These are phyloP conservation scores for Pegea sp. DNA, from an alignment of 23 tunicate species.

Conservation along the genomic window DNA sequence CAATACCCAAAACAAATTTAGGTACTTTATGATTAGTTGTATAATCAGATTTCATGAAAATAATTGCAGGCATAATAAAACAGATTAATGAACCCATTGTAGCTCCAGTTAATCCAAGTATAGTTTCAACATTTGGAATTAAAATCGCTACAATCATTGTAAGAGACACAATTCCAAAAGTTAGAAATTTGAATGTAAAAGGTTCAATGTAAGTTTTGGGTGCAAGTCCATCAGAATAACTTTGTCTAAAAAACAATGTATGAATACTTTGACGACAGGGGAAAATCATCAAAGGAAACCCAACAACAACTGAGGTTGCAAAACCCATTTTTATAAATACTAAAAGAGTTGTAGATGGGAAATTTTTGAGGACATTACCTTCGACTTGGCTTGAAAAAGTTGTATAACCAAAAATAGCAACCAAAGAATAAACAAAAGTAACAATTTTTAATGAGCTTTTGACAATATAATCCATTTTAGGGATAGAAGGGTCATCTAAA, in stretches of 20 bases:
- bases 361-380: constrained; percentile 72
- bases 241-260: constrained; percentile 67
- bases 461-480: constrained; percentile 59
- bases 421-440: constrained; percentile 46
- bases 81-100: constrained; percentile 97
- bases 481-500: constrained; percentile 49
- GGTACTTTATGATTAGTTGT: constrained; percentile 20
- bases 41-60: constrained; percentile 43
- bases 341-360: constrained; percentile 27
- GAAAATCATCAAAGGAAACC: constrained; percentile 93
- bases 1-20: constrained; percentile 66
- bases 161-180: constrained; percentile 52
- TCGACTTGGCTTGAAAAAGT: constrained; percentile 29
- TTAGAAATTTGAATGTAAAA: constrained; percentile 70
- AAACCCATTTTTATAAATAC: constrained; percentile 75
- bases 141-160: constrained; percentile 82
- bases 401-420: constrained; percentile 72
- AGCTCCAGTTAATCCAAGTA: constrained; percentile 87
- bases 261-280: constrained; percentile 88
- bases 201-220: constrained; percentile 74
- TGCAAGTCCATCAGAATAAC: constrained; percentile 48
- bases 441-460: constrained; percentile 50
- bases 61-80: constrained; percentile 70
- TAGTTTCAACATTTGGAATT: constrained; percentile 86
- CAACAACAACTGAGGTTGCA: constrained; percentile 85